phyloP scores from a whole-genome alignment of 2,888 invertebrate genomes.

The Lepeophtheirus nordmannii region DNA sequence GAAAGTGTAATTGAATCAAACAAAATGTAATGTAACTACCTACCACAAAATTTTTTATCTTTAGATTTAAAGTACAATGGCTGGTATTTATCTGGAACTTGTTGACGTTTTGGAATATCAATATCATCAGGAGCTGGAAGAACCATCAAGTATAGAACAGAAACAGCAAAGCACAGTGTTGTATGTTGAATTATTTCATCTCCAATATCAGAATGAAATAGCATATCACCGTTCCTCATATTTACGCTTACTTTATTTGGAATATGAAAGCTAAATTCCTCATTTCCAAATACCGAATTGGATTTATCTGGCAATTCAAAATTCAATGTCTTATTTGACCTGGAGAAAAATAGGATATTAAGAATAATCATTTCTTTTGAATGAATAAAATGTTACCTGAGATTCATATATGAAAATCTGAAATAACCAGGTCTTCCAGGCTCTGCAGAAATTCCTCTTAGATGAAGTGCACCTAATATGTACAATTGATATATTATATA shows the following conservation, averaged over 20 bases:
- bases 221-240: not conserved
- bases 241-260: not conserved
- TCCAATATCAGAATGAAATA: not conserved
- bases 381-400: not conserved
- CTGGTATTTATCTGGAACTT: not conserved
- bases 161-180: not conserved
- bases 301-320: not conserved
- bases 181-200: not conserved
- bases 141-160: not conserved
- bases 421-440: slow-evolving; percentile 18
- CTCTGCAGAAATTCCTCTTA: slow-evolving; percentile 6
- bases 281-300: not conserved
- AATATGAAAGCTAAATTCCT: slow-evolving; percentile 2
- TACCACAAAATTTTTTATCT: not conserved
- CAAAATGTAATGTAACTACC: not conserved
- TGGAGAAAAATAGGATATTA: not conserved
- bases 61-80: not conserved
- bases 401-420: not conserved
- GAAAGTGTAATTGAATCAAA: not conserved
- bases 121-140: not conserved
- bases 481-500: no score
- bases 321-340: not conserved
- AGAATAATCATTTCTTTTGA: no score
- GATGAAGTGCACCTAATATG: not conserved
- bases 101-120: not conserved